Evolutionary conservation across 1,140 invertebrate genomes (phyloP), one percentile per base, ranked within the genome.

Genomic region (Tetramorium alpestre): DNA sequence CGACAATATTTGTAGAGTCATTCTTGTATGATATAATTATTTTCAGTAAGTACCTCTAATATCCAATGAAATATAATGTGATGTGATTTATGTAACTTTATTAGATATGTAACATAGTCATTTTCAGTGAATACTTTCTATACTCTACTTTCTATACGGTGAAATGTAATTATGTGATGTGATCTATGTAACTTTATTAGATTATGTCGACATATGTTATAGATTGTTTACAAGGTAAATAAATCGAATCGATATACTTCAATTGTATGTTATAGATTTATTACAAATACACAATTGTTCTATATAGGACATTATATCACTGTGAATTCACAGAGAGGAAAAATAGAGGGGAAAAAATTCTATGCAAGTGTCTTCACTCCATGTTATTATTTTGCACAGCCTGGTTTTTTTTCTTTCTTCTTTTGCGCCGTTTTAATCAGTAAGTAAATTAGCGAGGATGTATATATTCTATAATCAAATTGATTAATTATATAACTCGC

Each of bases 251-350:
- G 33, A 56, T 60, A 80, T 38, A 38, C 28, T 86, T 49, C 33
- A 58, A 65, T 92, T 93, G 89, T 84, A 78, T 85, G 82, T 65
- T 18, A 33, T 89, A 88, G 78, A 91, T 94, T 94, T 94, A 93
- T 94, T 94, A 94, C 93, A 95, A 94, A 94, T 93, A 94, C 93
- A 93, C 88, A 91, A 91, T 91, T 86, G 89, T 93, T 94, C 88
- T 94, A 85, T 93, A 86, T 92, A 72, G 16, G 13, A 56, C 6
- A 33, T 84, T 18, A 41, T 11, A 49, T 82, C 6, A 82, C n/a
- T n/a, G 13, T 49, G 38, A 47, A 44, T 33, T 33, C 33, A 33
- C 33, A 47, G 47, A 38, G 47, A 47, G 44, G 44, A 47, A 47
- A 47, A 47, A 47, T 11, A 62, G 22, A 77, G 44, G 41, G 3